phyloP scores from a whole-genome alignment of 2,888 invertebrate species.

The Siphonodentalium dalli region DNA sequence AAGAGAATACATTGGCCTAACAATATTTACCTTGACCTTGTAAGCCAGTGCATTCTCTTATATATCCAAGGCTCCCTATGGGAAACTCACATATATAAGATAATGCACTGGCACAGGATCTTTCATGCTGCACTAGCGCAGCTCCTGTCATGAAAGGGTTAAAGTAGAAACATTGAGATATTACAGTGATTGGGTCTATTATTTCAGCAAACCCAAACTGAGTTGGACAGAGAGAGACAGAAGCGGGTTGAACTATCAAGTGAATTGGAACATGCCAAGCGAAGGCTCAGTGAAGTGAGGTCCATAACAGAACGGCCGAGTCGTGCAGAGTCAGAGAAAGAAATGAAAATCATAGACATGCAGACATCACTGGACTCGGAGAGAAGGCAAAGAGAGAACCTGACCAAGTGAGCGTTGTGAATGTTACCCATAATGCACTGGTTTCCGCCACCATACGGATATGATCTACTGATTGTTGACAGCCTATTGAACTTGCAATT shows the following conservation, averaged over 20 bases:
- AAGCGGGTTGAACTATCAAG: constrained; percentile 26
- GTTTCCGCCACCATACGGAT: no score
- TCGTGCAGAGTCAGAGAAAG: constrained; percentile 31
- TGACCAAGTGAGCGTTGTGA: constrained; percentile 27
- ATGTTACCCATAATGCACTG: no score
- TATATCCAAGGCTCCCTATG: no score
- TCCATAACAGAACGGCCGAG: constrained; percentile 19
- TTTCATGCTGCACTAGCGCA: no score
- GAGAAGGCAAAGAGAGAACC: constrained; percentile 26
- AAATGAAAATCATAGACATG: constrained; percentile 30
- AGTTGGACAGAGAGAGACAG: constrained; percentile 44
- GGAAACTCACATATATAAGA: no score
- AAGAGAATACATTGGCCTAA: no score
- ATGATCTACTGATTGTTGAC: no score
- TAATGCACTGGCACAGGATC: no score
- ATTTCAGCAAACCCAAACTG: constrained; percentile 42
- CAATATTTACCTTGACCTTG: no score
- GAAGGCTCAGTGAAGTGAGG: constrained; percentile 29
- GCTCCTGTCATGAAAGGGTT: no score
- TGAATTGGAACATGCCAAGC: constrained; percentile 28
- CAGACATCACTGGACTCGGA: constrained; percentile 30
- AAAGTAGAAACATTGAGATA: background rate
- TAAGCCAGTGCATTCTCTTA: no score
- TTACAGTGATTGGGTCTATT: background rate
- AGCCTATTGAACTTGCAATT: no score